A percentile compares a stretch with the other conserved stretches of the same genome.
Conservation (phyloP, 2,797 vertebrate genomes). For the Lepus oiostolus region DNA sequence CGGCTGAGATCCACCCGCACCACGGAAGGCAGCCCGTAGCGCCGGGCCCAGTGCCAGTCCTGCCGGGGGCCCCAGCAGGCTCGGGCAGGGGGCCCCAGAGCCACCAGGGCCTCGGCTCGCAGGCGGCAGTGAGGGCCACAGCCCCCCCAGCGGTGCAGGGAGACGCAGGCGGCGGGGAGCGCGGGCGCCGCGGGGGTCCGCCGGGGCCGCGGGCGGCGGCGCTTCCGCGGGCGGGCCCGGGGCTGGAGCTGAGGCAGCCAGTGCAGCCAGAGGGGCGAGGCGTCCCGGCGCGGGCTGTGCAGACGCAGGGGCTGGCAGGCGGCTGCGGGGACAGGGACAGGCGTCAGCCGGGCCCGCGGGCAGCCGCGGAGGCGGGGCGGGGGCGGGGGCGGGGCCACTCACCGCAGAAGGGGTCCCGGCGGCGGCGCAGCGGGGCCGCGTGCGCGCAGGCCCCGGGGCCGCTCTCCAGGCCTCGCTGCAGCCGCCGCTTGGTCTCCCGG, state of each 20-base stretch:
- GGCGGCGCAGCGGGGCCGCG: background rate
- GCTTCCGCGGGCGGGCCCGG: constrained; percentile 32
- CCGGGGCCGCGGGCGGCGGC: constrained; percentile 54
- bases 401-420: constrained; percentile 62
- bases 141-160: constrained; percentile 81
- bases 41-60: constrained; percentile 81
- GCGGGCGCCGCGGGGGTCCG: accelerated
- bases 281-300: background rate
- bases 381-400: background rate
- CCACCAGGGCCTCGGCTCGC: constrained; percentile 63
- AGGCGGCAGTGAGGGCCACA: constrained; percentile 74
- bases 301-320: constrained; percentile 71
- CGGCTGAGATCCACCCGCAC: constrained; percentile 71
- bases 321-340: background rate
- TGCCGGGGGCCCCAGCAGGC: constrained; percentile 58
- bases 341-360: background rate
- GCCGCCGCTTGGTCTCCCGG: constrained; percentile 93
- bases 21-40: constrained; percentile 74
- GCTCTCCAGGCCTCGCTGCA: constrained; percentile 87
- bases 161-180: background rate
- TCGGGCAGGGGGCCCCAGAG: background rate
- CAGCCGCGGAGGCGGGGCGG: too few species aligned
- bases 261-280: constrained; percentile 68
- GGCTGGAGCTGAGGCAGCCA: constrained; percentile 64
- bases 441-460: background rate